Percentiles rank a stretch among this genome's conserved stretches.
These are phyloP conservation scores for Sebastes taczanowskii DNA, from an alignment of 2,797 vertebrate genomes.

Conservation along the genomic window DNA sequence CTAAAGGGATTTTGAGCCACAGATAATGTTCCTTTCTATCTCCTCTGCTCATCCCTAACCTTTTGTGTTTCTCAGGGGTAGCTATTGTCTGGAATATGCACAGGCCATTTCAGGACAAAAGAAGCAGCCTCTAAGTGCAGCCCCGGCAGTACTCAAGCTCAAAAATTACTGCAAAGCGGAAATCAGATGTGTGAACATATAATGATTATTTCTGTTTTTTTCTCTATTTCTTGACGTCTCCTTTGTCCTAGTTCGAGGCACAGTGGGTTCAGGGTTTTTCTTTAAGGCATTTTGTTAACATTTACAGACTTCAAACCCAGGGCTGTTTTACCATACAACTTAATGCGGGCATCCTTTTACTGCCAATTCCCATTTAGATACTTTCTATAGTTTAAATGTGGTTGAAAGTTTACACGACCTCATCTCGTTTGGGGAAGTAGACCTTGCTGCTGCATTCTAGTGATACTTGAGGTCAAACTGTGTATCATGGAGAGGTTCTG, in stretches of 20 bases:
- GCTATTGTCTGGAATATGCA: conserved; percentile 61
- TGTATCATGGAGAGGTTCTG: not conserved
- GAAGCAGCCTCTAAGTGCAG: conserved; percentile 22
- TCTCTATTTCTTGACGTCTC: not conserved
- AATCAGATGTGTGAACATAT: conserved; percentile 17
- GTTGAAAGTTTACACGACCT: not conserved
- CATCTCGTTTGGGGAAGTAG: not conserved
- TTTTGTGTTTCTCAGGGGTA: conserved; percentile 63
- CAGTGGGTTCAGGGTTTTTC: not conserved
- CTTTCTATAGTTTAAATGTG: not conserved
- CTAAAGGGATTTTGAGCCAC: conserved; percentile 63
- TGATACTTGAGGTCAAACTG: not conserved
- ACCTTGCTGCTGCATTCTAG: not conserved
- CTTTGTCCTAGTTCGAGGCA: not conserved
- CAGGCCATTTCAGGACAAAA: conserved; percentile 54
- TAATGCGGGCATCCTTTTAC: not conserved
- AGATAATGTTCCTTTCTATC: conserved; percentile 67
- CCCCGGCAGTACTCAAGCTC: not conserved
- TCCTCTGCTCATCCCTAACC: conserved; percentile 60
- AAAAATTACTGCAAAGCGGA: conserved; percentile 14
- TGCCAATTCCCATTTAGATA: not conserved
- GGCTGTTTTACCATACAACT: not conserved
- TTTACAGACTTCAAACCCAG: not conserved
- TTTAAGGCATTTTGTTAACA: not conserved
- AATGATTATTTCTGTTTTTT: not conserved